Evolutionary conservation across 1,140 invertebrate genomes (phyloP).

Genomic region (Pristionchus pacificus): DNA sequence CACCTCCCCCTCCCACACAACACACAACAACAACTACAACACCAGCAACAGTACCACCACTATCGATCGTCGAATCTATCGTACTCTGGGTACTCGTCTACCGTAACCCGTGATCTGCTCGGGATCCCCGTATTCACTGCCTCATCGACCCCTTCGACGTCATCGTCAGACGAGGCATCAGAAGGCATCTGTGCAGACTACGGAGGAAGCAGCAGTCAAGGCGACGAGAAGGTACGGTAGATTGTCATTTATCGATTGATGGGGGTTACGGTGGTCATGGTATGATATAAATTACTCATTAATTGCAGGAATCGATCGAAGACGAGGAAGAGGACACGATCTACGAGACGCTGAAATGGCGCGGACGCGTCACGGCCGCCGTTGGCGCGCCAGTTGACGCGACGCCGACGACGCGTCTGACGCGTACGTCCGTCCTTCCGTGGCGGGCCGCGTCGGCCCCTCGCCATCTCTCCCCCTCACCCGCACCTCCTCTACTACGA

Average conservation of each 20-base stretch:
- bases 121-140: background rate
- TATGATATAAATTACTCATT: background rate
- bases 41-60: no score
- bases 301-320: background rate
- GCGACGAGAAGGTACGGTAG: no score
- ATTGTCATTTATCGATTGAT: no score
- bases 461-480: background rate
- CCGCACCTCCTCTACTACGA: background rate
- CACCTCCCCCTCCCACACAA: background rate
- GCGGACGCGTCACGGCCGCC: no score
- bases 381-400: no score
- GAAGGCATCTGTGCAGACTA: background rate
- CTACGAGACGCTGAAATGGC: background rate
- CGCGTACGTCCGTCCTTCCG: no score
- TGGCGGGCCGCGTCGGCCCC: background rate
- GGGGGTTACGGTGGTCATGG: background rate
- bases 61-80: no score
- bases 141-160: background rate
- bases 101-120: no score
- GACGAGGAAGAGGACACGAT: background rate
- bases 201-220: background rate
- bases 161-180: background rate
- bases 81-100: no score
- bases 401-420: no score
- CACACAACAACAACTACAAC: background rate